A percentile compares a stretch with the other conserved stretches of the same genome.
Conservation (phyloP, 2,888 invertebrate genomes). For the Graphium colonna region DNA sequence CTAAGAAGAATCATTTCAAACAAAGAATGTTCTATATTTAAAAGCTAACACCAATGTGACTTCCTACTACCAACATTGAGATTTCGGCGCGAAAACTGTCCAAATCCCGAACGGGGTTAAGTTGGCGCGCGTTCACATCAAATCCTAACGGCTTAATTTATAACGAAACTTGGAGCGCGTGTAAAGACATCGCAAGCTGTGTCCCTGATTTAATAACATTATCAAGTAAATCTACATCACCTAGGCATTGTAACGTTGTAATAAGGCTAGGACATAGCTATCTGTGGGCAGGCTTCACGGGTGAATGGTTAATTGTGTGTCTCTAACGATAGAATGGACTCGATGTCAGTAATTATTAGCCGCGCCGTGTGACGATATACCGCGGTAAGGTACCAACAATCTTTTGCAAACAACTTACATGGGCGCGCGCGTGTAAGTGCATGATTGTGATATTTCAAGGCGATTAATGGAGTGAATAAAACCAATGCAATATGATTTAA, state of each 20-base stretch:
- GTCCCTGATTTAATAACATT: constrained; percentile 23
- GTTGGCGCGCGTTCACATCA: constrained; percentile 7
- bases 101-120: neutral
- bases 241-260: constrained; percentile 22
- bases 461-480: constrained; percentile 18
- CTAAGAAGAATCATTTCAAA: no score
- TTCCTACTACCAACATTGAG: no score
- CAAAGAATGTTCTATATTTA: no score
- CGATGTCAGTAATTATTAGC: constrained; percentile 24
- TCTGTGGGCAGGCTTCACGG: constrained; percentile 30
- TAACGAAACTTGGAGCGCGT: constrained; percentile 20
- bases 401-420: constrained; percentile 10
- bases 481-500: neutral
- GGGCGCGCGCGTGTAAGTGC: constrained; percentile 8
- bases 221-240: constrained; percentile 23
- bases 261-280: constrained; percentile 17
- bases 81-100: constrained; percentile 8
- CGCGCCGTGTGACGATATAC: constrained; percentile 18
- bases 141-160: constrained; percentile 20
- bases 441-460: constrained; percentile 20
- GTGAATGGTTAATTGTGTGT: constrained; percentile 34
- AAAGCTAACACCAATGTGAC: no score
- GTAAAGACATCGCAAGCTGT: constrained; percentile 14
- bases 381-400: constrained; percentile 17
- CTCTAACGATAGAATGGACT: constrained; percentile 20